Conservation (phyloP, 2,888 invertebrate species). For the Balanococcus diminutus region DNA sequence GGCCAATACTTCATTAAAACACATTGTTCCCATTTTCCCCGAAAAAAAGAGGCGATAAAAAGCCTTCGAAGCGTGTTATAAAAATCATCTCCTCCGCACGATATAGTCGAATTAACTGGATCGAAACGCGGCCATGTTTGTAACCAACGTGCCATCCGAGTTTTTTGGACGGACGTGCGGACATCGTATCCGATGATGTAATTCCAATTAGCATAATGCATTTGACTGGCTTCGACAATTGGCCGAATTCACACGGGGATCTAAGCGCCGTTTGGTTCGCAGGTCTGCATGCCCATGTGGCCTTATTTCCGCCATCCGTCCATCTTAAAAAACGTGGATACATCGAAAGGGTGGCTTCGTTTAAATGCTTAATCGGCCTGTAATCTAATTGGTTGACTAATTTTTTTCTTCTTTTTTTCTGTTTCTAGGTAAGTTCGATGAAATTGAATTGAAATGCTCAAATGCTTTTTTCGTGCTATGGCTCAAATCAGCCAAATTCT, state of each 20-base stretch:
- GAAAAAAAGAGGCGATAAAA: slow-evolving; percentile 2
- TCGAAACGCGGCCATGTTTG: not conserved
- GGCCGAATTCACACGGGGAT: slow-evolving; percentile 28
- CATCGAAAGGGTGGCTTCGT: not conserved
- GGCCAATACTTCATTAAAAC: slow-evolving; percentile 48
- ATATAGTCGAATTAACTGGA: not conserved
- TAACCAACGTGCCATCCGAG: not conserved
- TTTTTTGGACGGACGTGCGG: not conserved
- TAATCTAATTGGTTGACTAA: not conserved
- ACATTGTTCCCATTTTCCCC: slow-evolving; percentile 43
- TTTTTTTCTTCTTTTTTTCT: not conserved
- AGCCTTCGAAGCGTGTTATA: slow-evolving; percentile 39
- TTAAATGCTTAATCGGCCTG: not conserved
- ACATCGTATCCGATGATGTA: not conserved
- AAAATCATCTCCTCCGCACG: not conserved
- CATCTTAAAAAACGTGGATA: too few species aligned
- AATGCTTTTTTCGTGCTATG: too few species aligned
- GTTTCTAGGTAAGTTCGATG: slow-evolving; percentile 30
- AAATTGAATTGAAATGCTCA: not conserved
- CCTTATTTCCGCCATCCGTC: too few species aligned
- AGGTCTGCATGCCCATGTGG: not conserved
- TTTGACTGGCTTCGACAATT: slow-evolving; percentile 24
- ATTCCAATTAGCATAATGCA: slow-evolving; percentile 23
- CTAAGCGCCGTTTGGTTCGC: not conserved
- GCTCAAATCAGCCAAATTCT: too few species aligned